A percentile compares a stretch with the other conserved stretches of the same genome.
Evolutionary conservation across 2,797 vertebrate species (phyloP).

Genomic region (Basileuterus tristriatus): DNA sequence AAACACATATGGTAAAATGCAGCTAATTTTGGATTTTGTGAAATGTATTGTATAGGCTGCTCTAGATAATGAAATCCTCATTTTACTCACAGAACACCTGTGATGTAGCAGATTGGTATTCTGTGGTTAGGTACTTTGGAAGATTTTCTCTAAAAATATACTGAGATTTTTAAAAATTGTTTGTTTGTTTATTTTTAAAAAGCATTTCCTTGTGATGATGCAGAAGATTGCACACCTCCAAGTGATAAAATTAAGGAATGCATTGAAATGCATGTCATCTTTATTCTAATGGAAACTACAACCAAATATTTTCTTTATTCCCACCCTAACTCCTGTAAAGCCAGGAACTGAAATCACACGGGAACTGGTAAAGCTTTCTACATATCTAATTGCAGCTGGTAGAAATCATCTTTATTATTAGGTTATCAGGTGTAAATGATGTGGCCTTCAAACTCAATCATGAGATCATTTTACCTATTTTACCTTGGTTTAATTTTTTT

Average conservation of each 20-base stretch:
- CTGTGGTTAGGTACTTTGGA: background rate
- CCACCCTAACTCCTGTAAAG: background rate
- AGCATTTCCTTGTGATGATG: background rate
- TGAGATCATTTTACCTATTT: background rate
- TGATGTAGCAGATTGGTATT: background rate
- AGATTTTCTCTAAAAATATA: background rate
- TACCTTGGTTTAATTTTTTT: background rate
- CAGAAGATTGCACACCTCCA: background rate
- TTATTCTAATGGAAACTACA: background rate
- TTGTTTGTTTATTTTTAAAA: background rate
- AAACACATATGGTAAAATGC: background rate
- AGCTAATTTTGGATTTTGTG: background rate
- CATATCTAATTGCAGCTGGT: background rate
- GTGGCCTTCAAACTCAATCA: background rate
- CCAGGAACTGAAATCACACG: background rate
- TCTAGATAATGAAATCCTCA: background rate
- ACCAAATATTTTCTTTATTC: background rate
- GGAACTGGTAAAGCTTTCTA: background rate
- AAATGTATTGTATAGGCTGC: background rate
- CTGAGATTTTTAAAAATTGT: background rate
- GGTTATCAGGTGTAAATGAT: background rate
- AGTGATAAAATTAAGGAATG: background rate
- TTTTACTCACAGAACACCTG: background rate
- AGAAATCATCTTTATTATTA: background rate
- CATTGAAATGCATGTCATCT: background rate